Evolutionary conservation across 2,113 vertebrate genomes (phyloP).

Genomic region (Sinocyclocheilus grahami): DNA sequence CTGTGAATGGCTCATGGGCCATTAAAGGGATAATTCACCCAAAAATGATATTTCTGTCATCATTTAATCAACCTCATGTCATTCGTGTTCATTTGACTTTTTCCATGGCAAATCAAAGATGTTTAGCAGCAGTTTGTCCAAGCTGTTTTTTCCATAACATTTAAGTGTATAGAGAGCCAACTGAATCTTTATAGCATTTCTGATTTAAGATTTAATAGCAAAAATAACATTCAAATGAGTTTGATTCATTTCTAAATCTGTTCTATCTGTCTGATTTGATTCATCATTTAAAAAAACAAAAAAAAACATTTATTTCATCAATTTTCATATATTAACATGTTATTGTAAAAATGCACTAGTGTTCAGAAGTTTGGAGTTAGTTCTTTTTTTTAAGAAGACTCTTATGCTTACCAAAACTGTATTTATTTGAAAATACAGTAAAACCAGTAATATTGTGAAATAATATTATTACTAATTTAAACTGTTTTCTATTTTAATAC

Average conservation of each 20-base stretch:
- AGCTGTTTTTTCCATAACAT: neutral
- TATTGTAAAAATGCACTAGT: too few relatives aligned
- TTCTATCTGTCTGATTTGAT: too few relatives aligned
- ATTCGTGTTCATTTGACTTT: neutral
- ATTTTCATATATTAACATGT: neutral
- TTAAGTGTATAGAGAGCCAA: neutral
- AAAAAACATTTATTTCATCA: neutral
- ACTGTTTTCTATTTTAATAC: too few relatives aligned
- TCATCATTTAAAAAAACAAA: neutral
- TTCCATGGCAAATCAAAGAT: neutral
- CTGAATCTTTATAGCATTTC: neutral
- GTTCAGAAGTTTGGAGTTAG: too few relatives aligned
- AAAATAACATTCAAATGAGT: neutral
- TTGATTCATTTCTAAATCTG: neutral
- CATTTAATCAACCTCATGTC: neutral
- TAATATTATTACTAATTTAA: too few relatives aligned
- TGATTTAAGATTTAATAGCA: neutral
- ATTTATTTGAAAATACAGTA: too few relatives aligned
- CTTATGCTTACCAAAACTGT: too few relatives aligned
- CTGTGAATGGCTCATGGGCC: neutral
- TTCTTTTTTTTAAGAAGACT: too few relatives aligned
- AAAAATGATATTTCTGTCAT: neutral
- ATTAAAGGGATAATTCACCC: neutral
- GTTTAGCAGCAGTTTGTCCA: neutral
- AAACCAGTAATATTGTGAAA: too few relatives aligned